Conservation (phyloP, 2,888 invertebrate species). For the Chrysolina haemoptera region DNA sequence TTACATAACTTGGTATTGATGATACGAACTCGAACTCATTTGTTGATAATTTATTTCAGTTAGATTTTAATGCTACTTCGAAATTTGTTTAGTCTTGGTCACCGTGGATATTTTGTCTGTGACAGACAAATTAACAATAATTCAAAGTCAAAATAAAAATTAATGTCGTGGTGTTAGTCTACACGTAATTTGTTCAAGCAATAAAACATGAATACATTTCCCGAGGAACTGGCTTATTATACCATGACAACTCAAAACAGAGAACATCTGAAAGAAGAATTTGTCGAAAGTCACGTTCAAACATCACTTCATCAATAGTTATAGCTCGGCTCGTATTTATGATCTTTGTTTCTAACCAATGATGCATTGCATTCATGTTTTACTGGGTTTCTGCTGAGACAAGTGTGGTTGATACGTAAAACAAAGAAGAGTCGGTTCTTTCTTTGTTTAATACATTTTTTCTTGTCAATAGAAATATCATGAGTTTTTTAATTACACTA, state of each 20-base stretch:
- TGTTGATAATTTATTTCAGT: not conserved
- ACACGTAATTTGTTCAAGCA: slow-evolving; percentile 49
- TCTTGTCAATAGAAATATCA: too few relatives aligned
- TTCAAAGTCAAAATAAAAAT: slow-evolving; percentile 45
- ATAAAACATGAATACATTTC: slow-evolving; percentile 52
- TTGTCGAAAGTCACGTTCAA: slow-evolving; percentile 57
- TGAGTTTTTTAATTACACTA: too few relatives aligned
- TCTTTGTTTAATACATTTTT: not conserved
- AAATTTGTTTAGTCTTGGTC: slow-evolving; percentile 14
- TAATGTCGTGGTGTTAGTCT: slow-evolving; percentile 29
- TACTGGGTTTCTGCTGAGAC: slow-evolving; percentile 25
- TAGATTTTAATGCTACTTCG: not conserved
- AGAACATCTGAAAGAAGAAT: slow-evolving; percentile 58
- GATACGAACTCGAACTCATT: not conserved
- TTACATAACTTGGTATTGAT: too few relatives aligned
- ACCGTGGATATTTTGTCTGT: slow-evolving; percentile 41
- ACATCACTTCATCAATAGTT: slow-evolving; percentile 59
- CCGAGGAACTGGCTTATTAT: slow-evolving; percentile 48
- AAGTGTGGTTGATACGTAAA: slow-evolving; percentile 19
- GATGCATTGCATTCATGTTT: slow-evolving; percentile 49
- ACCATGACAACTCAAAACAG: slow-evolving; percentile 51
- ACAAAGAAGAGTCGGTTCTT: slow-evolving; percentile 14
- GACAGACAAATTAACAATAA: slow-evolving; percentile 43
- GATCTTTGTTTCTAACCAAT: slow-evolving; percentile 51
- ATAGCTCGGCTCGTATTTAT: slow-evolving; percentile 57